phyloP scores from a whole-genome alignment of 2,888 invertebrate species.

The Pemphredon lugubris region DNA sequence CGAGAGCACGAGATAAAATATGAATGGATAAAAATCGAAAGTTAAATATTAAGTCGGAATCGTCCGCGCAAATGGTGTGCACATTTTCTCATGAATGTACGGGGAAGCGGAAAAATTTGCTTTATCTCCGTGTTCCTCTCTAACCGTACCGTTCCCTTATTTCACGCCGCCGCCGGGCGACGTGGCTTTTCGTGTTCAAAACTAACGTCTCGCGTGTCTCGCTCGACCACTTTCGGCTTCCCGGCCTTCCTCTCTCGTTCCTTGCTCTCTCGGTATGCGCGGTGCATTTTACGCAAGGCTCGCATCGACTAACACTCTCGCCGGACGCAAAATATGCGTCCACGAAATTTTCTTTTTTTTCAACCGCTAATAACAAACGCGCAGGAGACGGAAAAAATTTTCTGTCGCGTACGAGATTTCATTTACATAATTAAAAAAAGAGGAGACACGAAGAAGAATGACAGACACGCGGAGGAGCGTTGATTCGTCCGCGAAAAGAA shows the following conservation, averaged over 20 bases:
- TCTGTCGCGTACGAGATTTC: not conserved
- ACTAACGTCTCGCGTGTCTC: slow-evolving; percentile 19
- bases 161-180: slow-evolving; percentile 12
- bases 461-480: not conserved
- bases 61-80: too few relatives aligned
- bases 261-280: not conserved
- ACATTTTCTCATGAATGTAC: slow-evolving; percentile 38
- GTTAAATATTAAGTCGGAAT: slow-evolving; percentile 4
- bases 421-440: not conserved
- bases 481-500: too few relatives aligned
- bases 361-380: slow-evolving; percentile 8
- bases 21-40: slow-evolving; percentile 14
- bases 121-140: slow-evolving; percentile 20
- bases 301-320: slow-evolving; percentile 31
- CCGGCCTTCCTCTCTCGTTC: slow-evolving; percentile 14
- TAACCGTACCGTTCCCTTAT: slow-evolving; percentile 12
- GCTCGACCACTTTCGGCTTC: slow-evolving; percentile 45
- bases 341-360: slow-evolving; percentile 6
- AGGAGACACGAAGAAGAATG: not conserved
- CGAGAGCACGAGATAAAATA: not conserved
- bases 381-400: not conserved
- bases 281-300: not conserved
- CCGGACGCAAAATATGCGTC: slow-evolving; percentile 19
- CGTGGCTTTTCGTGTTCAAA: slow-evolving; percentile 31
- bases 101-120: slow-evolving; percentile 22